Evolutionary conservation across 2,113 vertebrate species (phyloP).

Genomic region (Nycticorax nycticorax): DNA sequence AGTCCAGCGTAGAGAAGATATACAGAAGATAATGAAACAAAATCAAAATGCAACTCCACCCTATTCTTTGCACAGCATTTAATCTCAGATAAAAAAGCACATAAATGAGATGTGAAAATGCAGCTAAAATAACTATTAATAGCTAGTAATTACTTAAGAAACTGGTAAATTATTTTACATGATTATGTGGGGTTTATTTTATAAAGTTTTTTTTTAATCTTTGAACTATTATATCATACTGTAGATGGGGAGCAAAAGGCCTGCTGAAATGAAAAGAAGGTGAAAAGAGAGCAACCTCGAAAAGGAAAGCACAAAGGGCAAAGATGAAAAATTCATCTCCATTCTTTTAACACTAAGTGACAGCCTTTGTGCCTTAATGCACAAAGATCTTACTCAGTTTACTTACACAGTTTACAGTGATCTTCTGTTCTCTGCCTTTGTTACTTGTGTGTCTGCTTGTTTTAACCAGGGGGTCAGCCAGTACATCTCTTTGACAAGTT

Average conservation of each 20-base stretch:
- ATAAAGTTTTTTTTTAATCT: not conserved
- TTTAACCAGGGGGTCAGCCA: not conserved
- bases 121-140: not conserved
- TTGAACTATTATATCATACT: not conserved
- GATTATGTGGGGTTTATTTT: not conserved
- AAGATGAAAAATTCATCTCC: not conserved
- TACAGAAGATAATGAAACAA: not conserved
- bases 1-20: not conserved
- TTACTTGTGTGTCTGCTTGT: not conserved
- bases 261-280: not conserved
- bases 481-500: not conserved
- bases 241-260: not conserved
- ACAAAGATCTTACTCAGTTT: slow-evolving; percentile 3
- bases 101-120: not conserved
- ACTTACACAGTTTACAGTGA: not conserved
- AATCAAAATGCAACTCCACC: not conserved
- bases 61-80: not conserved
- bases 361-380: not conserved
- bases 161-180: not conserved
- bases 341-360: not conserved
- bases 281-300: not conserved
- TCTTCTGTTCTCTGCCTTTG: not conserved
- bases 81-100: not conserved
- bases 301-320: not conserved
- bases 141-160: not conserved